Percentiles rank a stretch among this genome's conserved stretches.
phyloP scores from a whole-genome alignment of 2,113 vertebrate genomes.

The Polypterus bichir region DNA sequence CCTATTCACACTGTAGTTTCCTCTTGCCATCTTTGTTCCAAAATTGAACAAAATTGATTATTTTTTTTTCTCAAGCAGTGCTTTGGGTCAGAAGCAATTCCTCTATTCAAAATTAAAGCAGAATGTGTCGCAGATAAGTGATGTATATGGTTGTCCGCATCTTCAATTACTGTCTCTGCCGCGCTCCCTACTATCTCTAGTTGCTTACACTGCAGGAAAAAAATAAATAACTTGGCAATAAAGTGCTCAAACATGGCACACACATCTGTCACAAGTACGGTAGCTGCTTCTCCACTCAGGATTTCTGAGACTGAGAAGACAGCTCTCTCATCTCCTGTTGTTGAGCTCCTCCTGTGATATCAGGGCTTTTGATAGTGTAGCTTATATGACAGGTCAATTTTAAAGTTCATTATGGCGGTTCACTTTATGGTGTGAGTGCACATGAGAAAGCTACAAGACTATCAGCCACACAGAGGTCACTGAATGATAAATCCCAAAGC shows the following conservation, averaged over 20 bases:
- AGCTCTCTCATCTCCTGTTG: neutral
- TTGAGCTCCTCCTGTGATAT: neutral
- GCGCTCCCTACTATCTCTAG: neutral
- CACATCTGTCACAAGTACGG: neutral
- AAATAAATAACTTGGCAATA: neutral
- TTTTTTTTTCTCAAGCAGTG: neutral
- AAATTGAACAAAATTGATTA: no score
- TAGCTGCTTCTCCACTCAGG: neutral
- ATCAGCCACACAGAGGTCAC: no score
- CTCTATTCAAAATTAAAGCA: neutral
- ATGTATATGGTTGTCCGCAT: neutral
- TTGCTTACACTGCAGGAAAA: neutral
- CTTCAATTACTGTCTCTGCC: neutral
- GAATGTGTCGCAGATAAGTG: neutral
- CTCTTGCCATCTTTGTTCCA: no score
- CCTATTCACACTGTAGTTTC: no score
- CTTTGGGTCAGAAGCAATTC: neutral
- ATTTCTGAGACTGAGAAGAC: neutral
- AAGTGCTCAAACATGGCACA: neutral
- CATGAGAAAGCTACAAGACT: no score
- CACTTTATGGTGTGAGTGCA: no score
- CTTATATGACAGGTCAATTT: constrained; percentile 3
- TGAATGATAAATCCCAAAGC: no score
- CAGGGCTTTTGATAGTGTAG: neutral
- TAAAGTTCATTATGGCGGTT: constrained; percentile 11